Conservation (phyloP, 2,888 invertebrate species). For the Spialia ferax region DNA sequence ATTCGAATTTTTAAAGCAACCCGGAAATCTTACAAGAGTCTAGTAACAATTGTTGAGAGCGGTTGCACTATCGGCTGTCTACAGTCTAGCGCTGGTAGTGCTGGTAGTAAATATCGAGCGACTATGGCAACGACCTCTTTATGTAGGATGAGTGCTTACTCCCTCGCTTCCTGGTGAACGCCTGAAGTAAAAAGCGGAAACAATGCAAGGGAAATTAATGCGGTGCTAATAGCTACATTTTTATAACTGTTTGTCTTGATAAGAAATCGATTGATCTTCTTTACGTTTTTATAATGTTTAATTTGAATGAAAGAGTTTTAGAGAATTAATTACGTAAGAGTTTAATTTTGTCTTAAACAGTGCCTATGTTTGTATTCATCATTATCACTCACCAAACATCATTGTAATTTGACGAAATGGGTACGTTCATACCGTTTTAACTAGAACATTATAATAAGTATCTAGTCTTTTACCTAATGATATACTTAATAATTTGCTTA, state of each 20-base stretch:
- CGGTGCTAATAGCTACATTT: constrained; percentile 24
- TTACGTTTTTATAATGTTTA: constrained; percentile 1
- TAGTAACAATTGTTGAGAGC: constrained; percentile 30
- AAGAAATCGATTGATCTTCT: not conserved
- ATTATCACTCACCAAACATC: too few species aligned
- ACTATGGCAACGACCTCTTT: constrained; percentile 65
- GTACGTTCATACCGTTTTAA: too few species aligned
- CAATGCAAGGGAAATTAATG: constrained; percentile 38
- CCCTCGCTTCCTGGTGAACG: constrained; percentile 61
- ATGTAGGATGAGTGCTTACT: constrained; percentile 60
- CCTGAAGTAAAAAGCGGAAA: constrained; percentile 38
- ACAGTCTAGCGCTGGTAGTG: constrained; percentile 33
- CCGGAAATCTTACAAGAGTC: not conserved
- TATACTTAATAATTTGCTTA: too few species aligned
- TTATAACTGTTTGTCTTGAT: not conserved
- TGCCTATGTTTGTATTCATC: too few species aligned
- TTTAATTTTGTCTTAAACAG: too few species aligned
- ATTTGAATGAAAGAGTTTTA: too few species aligned
- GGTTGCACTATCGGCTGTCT: constrained; percentile 37
- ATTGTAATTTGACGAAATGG: too few species aligned
- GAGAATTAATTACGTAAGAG: too few species aligned
- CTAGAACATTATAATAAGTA: too few species aligned
- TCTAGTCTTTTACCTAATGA: too few species aligned
- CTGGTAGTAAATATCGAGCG: constrained; percentile 44
- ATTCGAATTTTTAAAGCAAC: not conserved